These are phyloP conservation scores for Tupaia chinensis DNA, from an alignment of 2,113 vertebrate genomes.

Conservation along the genomic window DNA sequence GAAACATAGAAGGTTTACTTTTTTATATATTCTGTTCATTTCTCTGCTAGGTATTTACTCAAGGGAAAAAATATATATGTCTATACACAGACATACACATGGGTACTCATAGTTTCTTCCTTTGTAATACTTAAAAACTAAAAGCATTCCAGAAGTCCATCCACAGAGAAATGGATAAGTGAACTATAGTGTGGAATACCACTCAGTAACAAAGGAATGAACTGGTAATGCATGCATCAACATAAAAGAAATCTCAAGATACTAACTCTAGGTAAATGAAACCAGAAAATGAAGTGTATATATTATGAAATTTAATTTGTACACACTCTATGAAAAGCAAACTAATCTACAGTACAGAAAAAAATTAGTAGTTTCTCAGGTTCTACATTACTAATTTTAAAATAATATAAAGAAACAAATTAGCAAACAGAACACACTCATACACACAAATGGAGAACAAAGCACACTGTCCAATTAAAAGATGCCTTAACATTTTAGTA, in stretches of 20 bases:
- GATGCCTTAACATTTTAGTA: background rate
- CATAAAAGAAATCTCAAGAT: background rate
- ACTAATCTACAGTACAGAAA: background rate
- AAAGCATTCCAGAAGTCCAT: background rate
- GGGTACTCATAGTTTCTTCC: background rate
- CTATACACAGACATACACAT: background rate
- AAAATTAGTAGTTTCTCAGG: background rate
- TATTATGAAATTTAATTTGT: background rate
- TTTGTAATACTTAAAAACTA: background rate
- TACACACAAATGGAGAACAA: slow-evolving; percentile 4
- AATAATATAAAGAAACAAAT: background rate
- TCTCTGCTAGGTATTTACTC: background rate
- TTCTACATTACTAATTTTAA: background rate
- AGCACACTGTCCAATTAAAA: background rate
- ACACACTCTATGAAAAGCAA: background rate
- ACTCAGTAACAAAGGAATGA: background rate
- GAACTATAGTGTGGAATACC: background rate
- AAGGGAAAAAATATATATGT: background rate
- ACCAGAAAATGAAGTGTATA: background rate
- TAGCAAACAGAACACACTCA: background rate
- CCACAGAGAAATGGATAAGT: background rate
- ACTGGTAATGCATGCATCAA: background rate
- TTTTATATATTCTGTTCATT: background rate
- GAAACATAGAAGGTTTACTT: background rate
- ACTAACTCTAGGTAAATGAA: background rate